Conservation (phyloP, 2,113 vertebrate species). For the Xiphophorus hellerii region DNA sequence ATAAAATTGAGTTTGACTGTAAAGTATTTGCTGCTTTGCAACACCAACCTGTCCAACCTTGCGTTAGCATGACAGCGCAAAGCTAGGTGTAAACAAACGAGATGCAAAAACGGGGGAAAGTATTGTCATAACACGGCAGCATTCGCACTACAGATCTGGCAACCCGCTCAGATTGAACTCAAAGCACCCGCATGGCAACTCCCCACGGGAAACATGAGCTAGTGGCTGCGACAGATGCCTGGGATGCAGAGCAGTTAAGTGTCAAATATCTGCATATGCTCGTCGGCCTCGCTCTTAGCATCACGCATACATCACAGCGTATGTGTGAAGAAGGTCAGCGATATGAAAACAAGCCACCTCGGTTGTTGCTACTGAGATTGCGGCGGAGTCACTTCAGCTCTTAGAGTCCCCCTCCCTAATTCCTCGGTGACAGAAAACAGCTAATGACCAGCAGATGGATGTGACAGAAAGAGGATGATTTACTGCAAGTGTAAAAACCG, state of each 20-base stretch:
- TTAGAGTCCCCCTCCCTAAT: slow-evolving; percentile 30
- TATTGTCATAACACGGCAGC: neutral
- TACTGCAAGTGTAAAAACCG: slow-evolving; percentile 30
- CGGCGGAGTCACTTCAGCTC: slow-evolving; percentile 26
- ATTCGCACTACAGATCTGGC: slow-evolving; percentile 32
- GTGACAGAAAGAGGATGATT: slow-evolving; percentile 66
- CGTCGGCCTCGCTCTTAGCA: slow-evolving; percentile 40
- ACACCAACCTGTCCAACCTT: slow-evolving; percentile 16
- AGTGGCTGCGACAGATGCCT: slow-evolving; percentile 63
- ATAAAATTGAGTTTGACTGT: neutral
- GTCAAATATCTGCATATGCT: slow-evolving; percentile 71
- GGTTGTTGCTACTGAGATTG: slow-evolving; percentile 36
- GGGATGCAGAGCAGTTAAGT: slow-evolving; percentile 54
- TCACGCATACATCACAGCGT: slow-evolving; percentile 41
- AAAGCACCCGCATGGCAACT: slow-evolving; percentile 35
- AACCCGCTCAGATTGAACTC: slow-evolving; percentile 9
- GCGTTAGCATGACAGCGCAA: slow-evolving; percentile 7
- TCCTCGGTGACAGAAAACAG: slow-evolving; percentile 46
- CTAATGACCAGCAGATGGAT: slow-evolving; percentile 64
- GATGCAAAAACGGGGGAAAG: slow-evolving; percentile 24
- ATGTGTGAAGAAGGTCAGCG: slow-evolving; percentile 70
- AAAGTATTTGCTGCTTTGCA: slow-evolving; percentile 4
- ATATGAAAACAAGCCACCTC: slow-evolving; percentile 60
- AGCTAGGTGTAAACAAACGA: slow-evolving; percentile 22
- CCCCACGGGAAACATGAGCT: slow-evolving; percentile 39